These are phyloP conservation scores for Sinopyrophorus schimmeli DNA, from an alignment of 2,888 invertebrate genomes.

Conservation along the genomic window DNA sequence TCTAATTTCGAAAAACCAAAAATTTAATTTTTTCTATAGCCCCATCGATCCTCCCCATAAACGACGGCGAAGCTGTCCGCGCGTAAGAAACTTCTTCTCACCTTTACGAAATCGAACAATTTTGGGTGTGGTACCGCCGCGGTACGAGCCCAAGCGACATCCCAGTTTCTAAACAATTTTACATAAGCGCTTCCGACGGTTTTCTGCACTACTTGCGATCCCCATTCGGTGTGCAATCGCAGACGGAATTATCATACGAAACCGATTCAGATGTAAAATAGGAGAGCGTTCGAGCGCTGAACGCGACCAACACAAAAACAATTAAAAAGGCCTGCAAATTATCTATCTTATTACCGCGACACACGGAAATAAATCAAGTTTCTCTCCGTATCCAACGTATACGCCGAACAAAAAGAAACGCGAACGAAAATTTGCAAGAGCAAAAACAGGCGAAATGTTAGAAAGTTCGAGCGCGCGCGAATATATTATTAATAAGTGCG, in stretches of 20 bases:
- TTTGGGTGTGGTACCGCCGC: too few relatives aligned
- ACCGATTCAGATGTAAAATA: conserved; percentile 24
- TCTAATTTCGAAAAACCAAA: too few relatives aligned
- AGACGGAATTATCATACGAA: conserved; percentile 22
- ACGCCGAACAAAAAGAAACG: conserved; percentile 4
- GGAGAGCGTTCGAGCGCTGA: conserved; percentile 1
- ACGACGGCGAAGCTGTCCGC: too few relatives aligned
- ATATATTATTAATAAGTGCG: conserved; percentile 11
- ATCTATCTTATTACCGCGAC: not conserved
- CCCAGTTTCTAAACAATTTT: too few relatives aligned
- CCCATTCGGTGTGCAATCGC: conserved; percentile 17
- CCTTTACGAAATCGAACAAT: too few relatives aligned
- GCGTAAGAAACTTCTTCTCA: too few relatives aligned
- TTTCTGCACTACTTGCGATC: conserved; percentile 25
- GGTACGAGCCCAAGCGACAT: too few relatives aligned
- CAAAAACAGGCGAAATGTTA: conserved; percentile 18
- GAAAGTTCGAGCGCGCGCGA: conserved; percentile 19
- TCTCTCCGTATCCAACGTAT: too few relatives aligned
- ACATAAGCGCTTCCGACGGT: conserved; percentile 17
- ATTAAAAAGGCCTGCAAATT: not conserved
- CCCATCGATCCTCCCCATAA: too few relatives aligned
- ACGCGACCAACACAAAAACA: conserved; percentile 8
- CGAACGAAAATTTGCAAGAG: conserved; percentile 3
- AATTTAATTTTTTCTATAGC: too few relatives aligned
- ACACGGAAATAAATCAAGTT: conserved; percentile 9